Evolutionary conservation across 1,140 invertebrate species (phyloP), one percentile per base, ranked within the genome.

Genomic region (Sycobia sp.): DNA sequence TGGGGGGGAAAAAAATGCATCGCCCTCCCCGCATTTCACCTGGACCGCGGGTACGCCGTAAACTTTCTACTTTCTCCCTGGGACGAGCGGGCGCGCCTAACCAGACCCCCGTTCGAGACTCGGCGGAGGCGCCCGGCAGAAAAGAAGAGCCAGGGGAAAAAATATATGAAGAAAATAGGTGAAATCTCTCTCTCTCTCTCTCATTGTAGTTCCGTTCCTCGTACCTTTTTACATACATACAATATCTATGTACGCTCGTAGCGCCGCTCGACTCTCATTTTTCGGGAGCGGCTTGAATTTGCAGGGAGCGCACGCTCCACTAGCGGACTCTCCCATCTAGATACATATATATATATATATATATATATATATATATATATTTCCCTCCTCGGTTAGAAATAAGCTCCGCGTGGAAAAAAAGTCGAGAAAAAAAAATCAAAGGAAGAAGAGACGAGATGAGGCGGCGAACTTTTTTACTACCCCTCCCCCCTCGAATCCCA

Each of bases 61-160:
- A 73, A 70, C 73, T 77, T 77, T 77, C 74, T 72, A 73, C 63
- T 74, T 74, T 72, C 67, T 60, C 65, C 27, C 36, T 32, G 25
- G 51, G 41, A 65, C 22, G 18, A 36, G 9, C 16, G 8, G 14
- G 29, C 18, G 3, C 23, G n/a, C n/a, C n/a, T n/a, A n/a, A n/a
- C n/a, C n/a, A n/a, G n/a, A n/a, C n/a, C n/a, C n/a, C n/a, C n/a
- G n/a, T n/a, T n/a, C n/a, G n/a, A n/a, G n/a, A n/a, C n/a, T n/a
- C n/a, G n/a, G n/a, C 4, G 11, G n/a, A 49, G 10, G 0, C 25
- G 18, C 46, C 56, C 56, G 13, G 16, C 7, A 49, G 38, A 59
- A 39, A 44, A 14, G 10, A 20, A 22, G 22, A 14, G 22, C 9
- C 20, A 7, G 25, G 11, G 38, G 1, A 27, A 47, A 38, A 49